Conservation (phyloP, 2,113 vertebrate species). For the Ammodytes dubius region DNA sequence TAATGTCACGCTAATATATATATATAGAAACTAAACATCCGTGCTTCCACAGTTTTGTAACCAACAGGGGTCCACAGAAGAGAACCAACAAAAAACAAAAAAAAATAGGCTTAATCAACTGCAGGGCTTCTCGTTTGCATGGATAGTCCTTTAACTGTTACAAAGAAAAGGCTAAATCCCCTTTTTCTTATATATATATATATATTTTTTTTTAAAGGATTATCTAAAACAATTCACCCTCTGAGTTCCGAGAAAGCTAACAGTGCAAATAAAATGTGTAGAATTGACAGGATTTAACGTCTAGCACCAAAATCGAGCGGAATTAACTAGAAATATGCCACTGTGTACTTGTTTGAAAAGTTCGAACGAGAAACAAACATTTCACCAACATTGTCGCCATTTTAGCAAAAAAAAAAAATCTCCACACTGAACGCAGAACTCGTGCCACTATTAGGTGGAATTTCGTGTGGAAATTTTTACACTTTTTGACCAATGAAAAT, state of each 20-base stretch:
- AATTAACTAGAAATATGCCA: slow-evolving; percentile 11
- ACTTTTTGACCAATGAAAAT: not conserved
- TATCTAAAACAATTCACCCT: not conserved
- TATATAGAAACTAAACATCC: not conserved
- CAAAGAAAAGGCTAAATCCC: slow-evolving; percentile 27
- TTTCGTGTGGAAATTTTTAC: too few relatives aligned
- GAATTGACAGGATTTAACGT: slow-evolving; percentile 40
- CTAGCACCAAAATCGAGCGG: slow-evolving; percentile 53
- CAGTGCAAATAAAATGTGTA: slow-evolving; percentile 52
- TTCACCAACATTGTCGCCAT: too few relatives aligned
- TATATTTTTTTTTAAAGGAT: not conserved
- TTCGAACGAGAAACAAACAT: too few relatives aligned
- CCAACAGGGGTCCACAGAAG: slow-evolving; percentile 8
- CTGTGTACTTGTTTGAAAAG: not conserved
- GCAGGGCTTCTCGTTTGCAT: not conserved
- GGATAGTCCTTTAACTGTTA: too few relatives aligned
- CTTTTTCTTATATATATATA: slow-evolving; percentile 31
- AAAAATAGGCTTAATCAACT: not conserved
- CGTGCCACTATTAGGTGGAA: too few relatives aligned
- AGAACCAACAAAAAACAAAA: slow-evolving; percentile 1
- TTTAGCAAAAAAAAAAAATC: too few relatives aligned
- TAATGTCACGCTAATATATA: not conserved
- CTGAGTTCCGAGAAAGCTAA: slow-evolving; percentile 9
- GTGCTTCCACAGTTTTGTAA: not conserved
- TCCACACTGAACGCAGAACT: too few relatives aligned